Evolutionary conservation across 2,888 invertebrate genomes (phyloP).

Genomic region (Lithophane socia): DNA sequence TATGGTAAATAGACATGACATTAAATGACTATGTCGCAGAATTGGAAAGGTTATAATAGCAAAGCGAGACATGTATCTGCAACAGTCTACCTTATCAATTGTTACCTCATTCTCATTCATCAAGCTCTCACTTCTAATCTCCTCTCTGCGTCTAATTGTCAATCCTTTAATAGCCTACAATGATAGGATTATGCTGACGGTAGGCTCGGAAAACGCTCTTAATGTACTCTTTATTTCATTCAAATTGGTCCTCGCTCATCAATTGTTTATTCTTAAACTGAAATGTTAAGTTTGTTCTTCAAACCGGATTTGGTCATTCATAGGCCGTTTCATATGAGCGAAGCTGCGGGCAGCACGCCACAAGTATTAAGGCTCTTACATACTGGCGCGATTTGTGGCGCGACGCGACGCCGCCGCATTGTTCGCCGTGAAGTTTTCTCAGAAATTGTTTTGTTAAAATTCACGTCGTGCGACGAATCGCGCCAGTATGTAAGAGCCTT

Average conservation of each 20-base stretch:
- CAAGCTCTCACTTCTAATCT: constrained; percentile 18
- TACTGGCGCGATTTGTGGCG: too few relatives aligned
- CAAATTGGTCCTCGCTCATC: background rate
- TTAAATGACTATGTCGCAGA: background rate
- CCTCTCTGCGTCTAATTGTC: background rate
- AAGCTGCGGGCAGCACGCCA: too few relatives aligned
- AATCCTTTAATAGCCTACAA: constrained; percentile 35
- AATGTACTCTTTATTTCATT: background rate
- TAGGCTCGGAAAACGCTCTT: background rate
- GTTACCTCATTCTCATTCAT: background rate
- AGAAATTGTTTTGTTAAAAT: too few relatives aligned
- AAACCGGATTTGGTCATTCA: too few relatives aligned
- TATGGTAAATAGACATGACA: background rate
- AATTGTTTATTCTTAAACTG: too few relatives aligned
- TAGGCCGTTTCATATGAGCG: too few relatives aligned
- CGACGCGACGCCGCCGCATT: too few relatives aligned
- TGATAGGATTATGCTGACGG: background rate
- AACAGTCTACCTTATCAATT: background rate
- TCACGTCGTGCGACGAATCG: too few relatives aligned
- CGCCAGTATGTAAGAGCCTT: too few relatives aligned
- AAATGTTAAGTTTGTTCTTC: too few relatives aligned
- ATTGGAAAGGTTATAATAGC: background rate
- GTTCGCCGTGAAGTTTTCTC: too few relatives aligned
- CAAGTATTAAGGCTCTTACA: too few relatives aligned
- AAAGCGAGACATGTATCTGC: background rate